Conservation (phyloP, 2,797 vertebrate species). For the Eurystomus glaucurus region DNA sequence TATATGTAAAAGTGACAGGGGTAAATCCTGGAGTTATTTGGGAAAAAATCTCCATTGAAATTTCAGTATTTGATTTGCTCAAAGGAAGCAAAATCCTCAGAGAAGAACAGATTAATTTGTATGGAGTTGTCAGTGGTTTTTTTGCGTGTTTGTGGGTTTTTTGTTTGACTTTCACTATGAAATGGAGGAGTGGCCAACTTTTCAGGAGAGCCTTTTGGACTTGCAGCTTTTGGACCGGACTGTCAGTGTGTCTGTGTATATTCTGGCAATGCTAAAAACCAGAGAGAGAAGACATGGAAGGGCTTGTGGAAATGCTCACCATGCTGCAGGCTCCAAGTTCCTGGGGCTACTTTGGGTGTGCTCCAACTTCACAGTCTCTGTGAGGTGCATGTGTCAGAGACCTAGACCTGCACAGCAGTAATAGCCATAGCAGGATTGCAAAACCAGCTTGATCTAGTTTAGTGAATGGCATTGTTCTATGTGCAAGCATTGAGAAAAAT, state of each 20-base stretch:
- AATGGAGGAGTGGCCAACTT: background rate
- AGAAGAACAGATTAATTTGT: background rate
- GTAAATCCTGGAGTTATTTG: background rate
- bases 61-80: background rate
- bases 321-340: background rate
- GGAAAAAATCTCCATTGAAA: background rate
- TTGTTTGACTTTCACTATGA: background rate
- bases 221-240: background rate
- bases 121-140: background rate
- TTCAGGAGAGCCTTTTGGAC: background rate
- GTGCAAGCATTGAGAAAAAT: background rate
- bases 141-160: fast-evolving
- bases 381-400: background rate
- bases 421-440: background rate
- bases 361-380: fast-evolving
- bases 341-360: background rate
- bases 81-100: background rate
- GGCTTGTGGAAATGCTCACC: background rate
- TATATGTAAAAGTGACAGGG: background rate
- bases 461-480: background rate
- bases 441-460: background rate
- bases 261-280: fast-evolving
- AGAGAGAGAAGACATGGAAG: background rate
- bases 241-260: background rate
- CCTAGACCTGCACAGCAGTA: background rate